Percentiles rank a stretch among this genome's conserved stretches.
These are phyloP conservation scores for Stenurella melanura DNA, from an alignment of 2,888 invertebrate species.

Conservation along the genomic window DNA sequence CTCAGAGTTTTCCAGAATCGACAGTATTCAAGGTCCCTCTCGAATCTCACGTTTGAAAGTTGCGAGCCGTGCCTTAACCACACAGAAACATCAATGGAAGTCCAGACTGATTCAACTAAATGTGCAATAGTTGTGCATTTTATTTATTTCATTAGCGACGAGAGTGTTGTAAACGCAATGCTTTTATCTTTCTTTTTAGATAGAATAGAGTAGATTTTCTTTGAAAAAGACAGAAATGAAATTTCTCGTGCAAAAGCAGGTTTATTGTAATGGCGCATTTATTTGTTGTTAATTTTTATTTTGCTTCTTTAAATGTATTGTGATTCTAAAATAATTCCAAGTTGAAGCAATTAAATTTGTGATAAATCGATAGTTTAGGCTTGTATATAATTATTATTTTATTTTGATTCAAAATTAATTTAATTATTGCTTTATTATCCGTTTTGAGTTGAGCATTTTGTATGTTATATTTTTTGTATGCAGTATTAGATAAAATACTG, in stretches of 20 bases:
- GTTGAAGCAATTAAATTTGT: constrained; percentile 72
- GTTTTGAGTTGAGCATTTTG: constrained; percentile 47
- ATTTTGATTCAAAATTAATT: constrained; percentile 54
- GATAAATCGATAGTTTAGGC: constrained; percentile 68
- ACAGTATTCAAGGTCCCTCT: constrained; percentile 76
- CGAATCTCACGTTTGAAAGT: constrained; percentile 76
- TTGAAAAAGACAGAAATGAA: constrained; percentile 54
- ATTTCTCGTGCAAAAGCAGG: constrained; percentile 48
- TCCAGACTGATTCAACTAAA: constrained; percentile 55
- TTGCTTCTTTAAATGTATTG: constrained; percentile 71
- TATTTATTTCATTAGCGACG: constrained; percentile 54
- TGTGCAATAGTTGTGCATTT: constrained; percentile 60
- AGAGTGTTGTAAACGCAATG: constrained; percentile 20
- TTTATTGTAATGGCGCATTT: constrained; percentile 56
- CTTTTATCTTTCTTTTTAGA: constrained; percentile 44
- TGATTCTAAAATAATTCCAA: constrained; percentile 71
- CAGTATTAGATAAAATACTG: constrained; percentile 69
- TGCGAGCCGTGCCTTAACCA: constrained; percentile 38
- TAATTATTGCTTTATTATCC: constrained; percentile 46
- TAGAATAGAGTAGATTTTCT: constrained; percentile 44
- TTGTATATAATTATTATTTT: constrained; percentile 63
- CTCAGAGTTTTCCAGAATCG: constrained; percentile 75
- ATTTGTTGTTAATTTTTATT: constrained; percentile 65
- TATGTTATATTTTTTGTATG: constrained; percentile 50
- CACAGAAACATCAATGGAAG: constrained; percentile 35